phyloP scores from a whole-genome alignment of 2,888 invertebrate species.

The Drosophila anomalipes region DNA sequence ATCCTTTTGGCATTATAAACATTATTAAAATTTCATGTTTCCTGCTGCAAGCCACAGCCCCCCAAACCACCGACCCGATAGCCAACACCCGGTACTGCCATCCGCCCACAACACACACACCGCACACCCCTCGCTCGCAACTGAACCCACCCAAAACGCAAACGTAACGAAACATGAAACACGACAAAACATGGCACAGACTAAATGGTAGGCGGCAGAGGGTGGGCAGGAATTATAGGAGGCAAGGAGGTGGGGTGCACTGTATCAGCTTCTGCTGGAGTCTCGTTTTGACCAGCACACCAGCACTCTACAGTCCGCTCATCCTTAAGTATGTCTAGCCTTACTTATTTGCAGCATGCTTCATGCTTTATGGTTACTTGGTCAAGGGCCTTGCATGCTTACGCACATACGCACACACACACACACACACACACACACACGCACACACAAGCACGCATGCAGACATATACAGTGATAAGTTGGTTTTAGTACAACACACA shows the following conservation, averaged over 20 bases:
- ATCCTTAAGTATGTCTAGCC: constrained; percentile 74
- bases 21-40: constrained; percentile 82
- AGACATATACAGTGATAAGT: constrained; percentile 29
- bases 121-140: not conserved
- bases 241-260: not conserved
- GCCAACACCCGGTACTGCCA: constrained; percentile 18
- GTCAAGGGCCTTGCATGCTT: constrained; percentile 77
- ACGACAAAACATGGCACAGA: constrained; percentile 53
- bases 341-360: constrained; percentile 79
- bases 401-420: constrained; percentile 38
- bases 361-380: constrained; percentile 81
- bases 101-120: not conserved
- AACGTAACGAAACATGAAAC: constrained; percentile 77
- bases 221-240: not conserved
- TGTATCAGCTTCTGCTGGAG: constrained; percentile 33
- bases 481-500: constrained; percentile 50
- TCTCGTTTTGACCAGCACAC: constrained; percentile 45
- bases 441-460: constrained; percentile 19
- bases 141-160: constrained; percentile 65
- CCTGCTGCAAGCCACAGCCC: constrained; percentile 61
- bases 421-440: constrained; percentile 23
- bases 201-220: not conserved
- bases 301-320: constrained; percentile 8
- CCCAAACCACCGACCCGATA: constrained; percentile 13
- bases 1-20: constrained; percentile 83